Evolutionary conservation across 2,113 vertebrate species (phyloP).

Genomic region (Carettochelys insculpta): DNA sequence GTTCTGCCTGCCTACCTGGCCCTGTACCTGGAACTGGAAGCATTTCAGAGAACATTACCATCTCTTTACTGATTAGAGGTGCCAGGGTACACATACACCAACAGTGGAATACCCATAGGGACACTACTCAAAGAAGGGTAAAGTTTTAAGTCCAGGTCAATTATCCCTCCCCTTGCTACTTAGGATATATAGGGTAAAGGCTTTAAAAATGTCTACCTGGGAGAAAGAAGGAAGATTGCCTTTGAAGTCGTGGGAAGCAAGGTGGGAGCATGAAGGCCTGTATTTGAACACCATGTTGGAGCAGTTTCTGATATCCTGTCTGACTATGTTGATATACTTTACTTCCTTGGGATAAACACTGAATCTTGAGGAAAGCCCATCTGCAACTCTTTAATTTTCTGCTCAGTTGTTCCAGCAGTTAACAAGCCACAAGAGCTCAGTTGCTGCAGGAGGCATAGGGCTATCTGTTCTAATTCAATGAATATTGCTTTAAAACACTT

Average conservation of each 20-base stretch:
- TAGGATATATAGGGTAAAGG: not conserved
- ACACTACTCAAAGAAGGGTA: too few species aligned
- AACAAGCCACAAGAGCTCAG: not conserved
- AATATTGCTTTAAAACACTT: not conserved
- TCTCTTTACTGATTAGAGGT: too few species aligned
- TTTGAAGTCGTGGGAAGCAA: not conserved
- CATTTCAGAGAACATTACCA: too few species aligned
- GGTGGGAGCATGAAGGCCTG: not conserved
- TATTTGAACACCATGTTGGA: not conserved
- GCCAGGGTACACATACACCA: too few species aligned
- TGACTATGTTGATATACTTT: not conserved
- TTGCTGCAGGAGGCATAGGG: not conserved
- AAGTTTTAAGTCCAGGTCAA: not conserved
- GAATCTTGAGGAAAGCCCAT: not conserved
- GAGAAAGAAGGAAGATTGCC: not conserved
- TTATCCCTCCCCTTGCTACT: not conserved
- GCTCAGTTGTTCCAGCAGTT: not conserved
- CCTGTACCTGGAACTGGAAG: too few species aligned
- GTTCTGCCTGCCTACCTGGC: too few species aligned
- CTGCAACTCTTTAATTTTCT: not conserved
- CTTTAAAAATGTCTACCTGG: not conserved
- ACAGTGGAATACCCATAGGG: too few species aligned
- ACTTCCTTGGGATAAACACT: not conserved
- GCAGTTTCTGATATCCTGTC: not conserved
- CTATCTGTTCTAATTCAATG: not conserved